Conservation (phyloP, 37 sponge, comb jelly and placozoan genomes). For the Sycon ciliatum region DNA sequence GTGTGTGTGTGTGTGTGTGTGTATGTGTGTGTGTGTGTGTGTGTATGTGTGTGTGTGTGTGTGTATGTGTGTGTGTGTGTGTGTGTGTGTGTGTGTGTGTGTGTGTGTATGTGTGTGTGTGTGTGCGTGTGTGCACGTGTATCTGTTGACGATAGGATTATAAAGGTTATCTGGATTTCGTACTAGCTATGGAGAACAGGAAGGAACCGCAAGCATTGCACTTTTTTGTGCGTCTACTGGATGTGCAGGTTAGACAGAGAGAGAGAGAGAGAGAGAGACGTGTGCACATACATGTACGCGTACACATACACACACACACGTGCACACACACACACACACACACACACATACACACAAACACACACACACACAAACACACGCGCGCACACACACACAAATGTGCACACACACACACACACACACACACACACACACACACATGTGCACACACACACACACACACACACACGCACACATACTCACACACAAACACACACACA, state of each 20-base stretch:
- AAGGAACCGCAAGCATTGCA: slow-evolving; percentile 80
- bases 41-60: slow-evolving; percentile 11
- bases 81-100: neutral
- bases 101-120: neutral
- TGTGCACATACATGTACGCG: too few species aligned
- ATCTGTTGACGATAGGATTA: too few species aligned
- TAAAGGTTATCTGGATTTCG: slow-evolving; percentile 95
- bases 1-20: slow-evolving; percentile 14
- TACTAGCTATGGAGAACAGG: slow-evolving; percentile 89
- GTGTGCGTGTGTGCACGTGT: slow-evolving; percentile 28
- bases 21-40: slow-evolving; percentile 14
- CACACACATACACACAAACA: too few species aligned
- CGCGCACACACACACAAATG: too few species aligned
- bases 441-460: slow-evolving; percentile 20
- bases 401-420: slow-evolving; percentile 10
- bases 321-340: neutral
- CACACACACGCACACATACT: too few species aligned
- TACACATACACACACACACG: neutral
- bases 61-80: neutral
- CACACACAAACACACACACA: too few species aligned
- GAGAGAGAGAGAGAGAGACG: too few species aligned
- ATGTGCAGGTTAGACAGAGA: slow-evolving; percentile 52
- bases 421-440: slow-evolving; percentile 22
- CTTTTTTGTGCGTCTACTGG: slow-evolving; percentile 84
- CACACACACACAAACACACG: too few species aligned